Conservation (phyloP, 1,140 invertebrate genomes). For the Globodera rostochiensis region DNA sequence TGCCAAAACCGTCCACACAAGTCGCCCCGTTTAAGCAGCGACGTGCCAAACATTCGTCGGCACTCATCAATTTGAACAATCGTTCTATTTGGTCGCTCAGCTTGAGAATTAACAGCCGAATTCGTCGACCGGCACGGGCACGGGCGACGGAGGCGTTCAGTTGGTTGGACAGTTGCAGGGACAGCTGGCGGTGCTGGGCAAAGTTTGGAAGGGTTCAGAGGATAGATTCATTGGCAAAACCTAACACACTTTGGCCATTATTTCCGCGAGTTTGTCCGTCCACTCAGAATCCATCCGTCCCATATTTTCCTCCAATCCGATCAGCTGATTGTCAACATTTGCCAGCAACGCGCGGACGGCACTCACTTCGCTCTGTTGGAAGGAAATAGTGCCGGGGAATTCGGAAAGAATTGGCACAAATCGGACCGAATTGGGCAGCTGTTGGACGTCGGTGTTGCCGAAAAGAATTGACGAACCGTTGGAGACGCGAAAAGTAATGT, state of each 20-base stretch:
- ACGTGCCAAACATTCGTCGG: slow-evolving; percentile 68
- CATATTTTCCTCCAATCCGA: slow-evolving; percentile 12
- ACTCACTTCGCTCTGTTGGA: slow-evolving; percentile 11
- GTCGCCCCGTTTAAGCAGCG: slow-evolving; percentile 73
- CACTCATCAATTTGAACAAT: slow-evolving; percentile 45
- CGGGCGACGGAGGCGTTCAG: slow-evolving; percentile 23
- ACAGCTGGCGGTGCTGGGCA: slow-evolving; percentile 10
- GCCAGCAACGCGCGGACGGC: not conserved
- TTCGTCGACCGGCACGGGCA: slow-evolving; percentile 36
- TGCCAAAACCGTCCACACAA: slow-evolving; percentile 68
- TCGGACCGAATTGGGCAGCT: slow-evolving; percentile 48
- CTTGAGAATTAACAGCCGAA: slow-evolving; percentile 40
- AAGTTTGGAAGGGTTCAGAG: not conserved
- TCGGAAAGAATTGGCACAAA: slow-evolving; percentile 2
- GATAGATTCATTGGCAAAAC: not conserved
- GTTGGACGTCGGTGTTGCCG: slow-evolving; percentile 52
- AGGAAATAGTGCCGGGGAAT: not conserved
- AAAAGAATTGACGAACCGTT: slow-evolving; percentile 48
- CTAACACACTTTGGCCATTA: not conserved
- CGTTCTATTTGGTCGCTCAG: slow-evolving; percentile 46
- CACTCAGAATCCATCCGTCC: not conserved
- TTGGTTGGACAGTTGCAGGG: slow-evolving; percentile 7
- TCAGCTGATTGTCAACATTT: not conserved
- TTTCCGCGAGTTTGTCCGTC: not conserved
- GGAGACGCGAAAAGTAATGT: slow-evolving; percentile 55